phyloP scores from a whole-genome alignment of 2,113 vertebrate species.

The Puntigrus tetrazona region DNA sequence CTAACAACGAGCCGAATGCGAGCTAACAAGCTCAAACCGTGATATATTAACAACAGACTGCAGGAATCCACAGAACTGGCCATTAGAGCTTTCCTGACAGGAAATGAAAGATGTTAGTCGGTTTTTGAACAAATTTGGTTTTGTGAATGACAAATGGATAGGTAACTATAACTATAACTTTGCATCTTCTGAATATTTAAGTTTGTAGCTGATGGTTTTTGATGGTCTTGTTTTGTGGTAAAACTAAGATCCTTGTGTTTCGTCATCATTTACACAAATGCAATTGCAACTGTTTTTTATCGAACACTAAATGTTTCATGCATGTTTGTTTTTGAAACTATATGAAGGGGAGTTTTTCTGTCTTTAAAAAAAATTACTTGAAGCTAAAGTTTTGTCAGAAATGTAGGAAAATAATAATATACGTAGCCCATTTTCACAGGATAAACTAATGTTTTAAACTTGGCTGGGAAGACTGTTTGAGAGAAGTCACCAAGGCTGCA shows the following conservation, averaged over 20 bases:
- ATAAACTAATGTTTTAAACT: neutral
- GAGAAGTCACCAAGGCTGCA: neutral
- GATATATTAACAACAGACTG: neutral
- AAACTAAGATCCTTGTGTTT: neutral
- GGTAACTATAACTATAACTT: no score
- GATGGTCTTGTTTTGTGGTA: neutral
- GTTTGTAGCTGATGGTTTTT: neutral
- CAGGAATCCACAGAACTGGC: neutral
- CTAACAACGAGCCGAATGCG: conserved; percentile 5
- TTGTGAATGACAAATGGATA: neutral
- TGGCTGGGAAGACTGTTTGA: no score
- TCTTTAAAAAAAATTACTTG: no score
- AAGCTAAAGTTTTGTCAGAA: no score
- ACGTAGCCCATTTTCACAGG: neutral
- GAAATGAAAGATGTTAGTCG: conserved; percentile 5
- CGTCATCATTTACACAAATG: neutral
- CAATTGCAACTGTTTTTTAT: neutral
- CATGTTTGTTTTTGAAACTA: neutral
- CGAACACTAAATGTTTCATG: neutral
- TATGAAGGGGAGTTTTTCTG: no score
- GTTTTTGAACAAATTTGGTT: neutral
- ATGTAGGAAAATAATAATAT: neutral
- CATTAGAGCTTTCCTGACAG: neutral
- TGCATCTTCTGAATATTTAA: no score
- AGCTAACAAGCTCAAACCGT: conserved; percentile 16